Base-by-base conservation (phyloP, 2,797 vertebrate species). In the Melanogrammus aeglefinus region DNA sequence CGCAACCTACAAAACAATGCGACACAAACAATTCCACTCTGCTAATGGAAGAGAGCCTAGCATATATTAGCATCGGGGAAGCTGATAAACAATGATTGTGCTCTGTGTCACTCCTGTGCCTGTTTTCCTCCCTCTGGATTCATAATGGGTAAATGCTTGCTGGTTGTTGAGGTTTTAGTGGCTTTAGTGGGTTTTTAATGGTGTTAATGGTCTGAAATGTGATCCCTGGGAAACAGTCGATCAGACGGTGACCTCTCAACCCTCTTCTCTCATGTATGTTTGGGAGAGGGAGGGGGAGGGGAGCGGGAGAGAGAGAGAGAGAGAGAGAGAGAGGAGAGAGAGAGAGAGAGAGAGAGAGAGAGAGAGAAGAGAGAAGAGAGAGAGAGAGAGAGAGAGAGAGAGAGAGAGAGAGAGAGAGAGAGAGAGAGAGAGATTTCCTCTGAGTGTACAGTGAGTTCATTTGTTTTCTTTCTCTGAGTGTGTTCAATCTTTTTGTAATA, bases 151-250 rank as follows among this genome's bases (percentile, higher is more conserved):
- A 92, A 93, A 92, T 90, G 90, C 86, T 92, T 88, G 86, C 86
- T 87, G 87, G 84, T 90, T 90, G 92, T 91, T 91, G 91, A 93
- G 90, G 93, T 93, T 94, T 94, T 93, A 94, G 93, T 93, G 93
- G 94, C 92, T 95, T 94, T 93, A 94, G 94, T 94, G 94, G 94
- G 83, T 93, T 95, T 94, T 93, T 94, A 94, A 94, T 94, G 94
- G 93, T 94, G 93, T 93, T 92, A 93, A 92, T 92, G 94, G 92
- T 91, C 90, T 93, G 92, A 94, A 94, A 95, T 92, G 91, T 90
- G 94, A 95, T 95, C 93, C 91, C 87, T 78, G 85, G 18, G 92
- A 93, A 92, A 90, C 90, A 87, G 87, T 88, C 87, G 83, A 93
- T 90, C 88, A 92, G 87, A 91, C 87, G 86, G 87, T 86, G 85